phyloP scores from a whole-genome alignment of 2,113 vertebrate genomes.

The Myrmecobius fasciatus region DNA sequence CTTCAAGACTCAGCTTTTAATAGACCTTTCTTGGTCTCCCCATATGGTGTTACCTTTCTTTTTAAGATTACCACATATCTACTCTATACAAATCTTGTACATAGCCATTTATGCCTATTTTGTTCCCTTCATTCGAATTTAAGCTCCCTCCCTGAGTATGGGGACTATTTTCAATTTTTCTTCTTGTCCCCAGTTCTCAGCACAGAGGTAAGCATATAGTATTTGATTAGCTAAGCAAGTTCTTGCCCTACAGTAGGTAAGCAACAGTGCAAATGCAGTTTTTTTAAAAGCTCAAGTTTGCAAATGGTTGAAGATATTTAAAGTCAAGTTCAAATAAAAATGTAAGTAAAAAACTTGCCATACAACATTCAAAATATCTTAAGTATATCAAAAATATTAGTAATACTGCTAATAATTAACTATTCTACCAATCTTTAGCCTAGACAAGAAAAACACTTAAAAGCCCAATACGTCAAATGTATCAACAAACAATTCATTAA shows the following conservation, averaged over 20 bases:
- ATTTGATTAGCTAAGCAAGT: neutral
- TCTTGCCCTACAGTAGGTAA: conserved; percentile 10
- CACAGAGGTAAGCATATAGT: neutral
- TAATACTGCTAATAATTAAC: neutral
- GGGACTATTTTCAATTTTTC: neutral
- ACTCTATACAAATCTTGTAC: neutral
- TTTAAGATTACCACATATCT: neutral
- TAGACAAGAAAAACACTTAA: neutral
- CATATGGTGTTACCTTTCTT: neutral
- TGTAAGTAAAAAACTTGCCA: neutral
- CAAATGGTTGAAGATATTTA: conserved; percentile 19
- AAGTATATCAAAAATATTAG: conserved; percentile 16
- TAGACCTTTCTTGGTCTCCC: neutral
- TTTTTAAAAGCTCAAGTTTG: neutral
- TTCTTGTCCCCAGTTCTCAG: neutral
- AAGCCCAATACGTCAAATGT: neutral
- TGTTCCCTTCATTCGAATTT: neutral
- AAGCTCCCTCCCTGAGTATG: neutral
- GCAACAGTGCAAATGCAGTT: neutral
- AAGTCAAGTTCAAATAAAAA: conserved; percentile 39
- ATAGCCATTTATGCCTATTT: neutral
- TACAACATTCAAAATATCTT: conserved; percentile 13
- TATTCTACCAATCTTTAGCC: neutral
- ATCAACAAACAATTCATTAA: neutral
- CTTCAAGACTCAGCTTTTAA: neutral